Evolutionary conservation across 2,888 invertebrate genomes (phyloP).

Genomic region (Conomelus anceps): DNA sequence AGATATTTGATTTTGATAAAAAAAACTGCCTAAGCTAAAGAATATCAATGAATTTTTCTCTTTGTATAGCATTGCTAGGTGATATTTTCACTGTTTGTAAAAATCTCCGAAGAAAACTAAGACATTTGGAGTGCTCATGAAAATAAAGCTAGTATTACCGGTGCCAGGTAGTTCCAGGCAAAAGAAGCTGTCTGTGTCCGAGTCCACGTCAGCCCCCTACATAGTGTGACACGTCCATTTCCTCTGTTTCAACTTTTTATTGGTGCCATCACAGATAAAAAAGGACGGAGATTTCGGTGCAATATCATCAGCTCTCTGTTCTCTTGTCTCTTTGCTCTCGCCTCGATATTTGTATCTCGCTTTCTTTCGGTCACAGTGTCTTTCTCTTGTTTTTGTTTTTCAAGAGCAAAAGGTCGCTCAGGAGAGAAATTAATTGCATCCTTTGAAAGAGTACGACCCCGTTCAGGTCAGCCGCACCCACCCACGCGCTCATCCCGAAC

Average conservation of each 20-base stretch:
- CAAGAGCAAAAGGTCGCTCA: conserved; percentile 13
- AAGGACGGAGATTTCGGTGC: background rate
- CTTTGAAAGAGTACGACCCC: conserved; percentile 1
- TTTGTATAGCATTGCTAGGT: background rate
- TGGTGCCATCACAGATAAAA: background rate
- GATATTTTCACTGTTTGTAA: background rate
- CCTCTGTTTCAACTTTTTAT: background rate
- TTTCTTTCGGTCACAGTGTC: background rate
- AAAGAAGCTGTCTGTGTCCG: background rate
- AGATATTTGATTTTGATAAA: background rate
- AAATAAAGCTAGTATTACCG: background rate
- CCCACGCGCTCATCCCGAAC: background rate
- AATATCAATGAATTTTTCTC: background rate
- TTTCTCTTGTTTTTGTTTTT: conserved; percentile 15
- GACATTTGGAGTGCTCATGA: background rate
- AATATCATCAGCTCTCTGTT: background rate
- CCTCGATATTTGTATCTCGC: background rate
- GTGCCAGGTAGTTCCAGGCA: background rate
- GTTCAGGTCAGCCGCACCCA: conserved; percentile 3
- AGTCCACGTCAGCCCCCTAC: background rate
- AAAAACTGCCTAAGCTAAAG: background rate
- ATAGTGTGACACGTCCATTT: background rate
- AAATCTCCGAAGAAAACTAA: background rate
- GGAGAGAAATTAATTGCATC: conserved; percentile 21
- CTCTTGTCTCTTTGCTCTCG: background rate